Evolutionary conservation across 2,113 vertebrate species (phyloP).

Genomic region (Psettodes erumei): DNA sequence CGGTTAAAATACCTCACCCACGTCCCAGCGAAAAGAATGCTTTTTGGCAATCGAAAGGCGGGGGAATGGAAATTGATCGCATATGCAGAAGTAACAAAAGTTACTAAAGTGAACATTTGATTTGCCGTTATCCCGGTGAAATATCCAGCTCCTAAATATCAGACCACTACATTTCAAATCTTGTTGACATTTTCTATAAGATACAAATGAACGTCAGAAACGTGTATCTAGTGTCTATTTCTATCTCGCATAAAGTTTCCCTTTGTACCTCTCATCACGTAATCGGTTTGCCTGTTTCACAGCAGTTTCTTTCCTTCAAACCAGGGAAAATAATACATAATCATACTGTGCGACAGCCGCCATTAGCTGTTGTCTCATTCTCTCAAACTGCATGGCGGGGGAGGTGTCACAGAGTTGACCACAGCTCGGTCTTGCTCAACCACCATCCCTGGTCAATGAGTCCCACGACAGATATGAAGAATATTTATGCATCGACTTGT

Average conservation of each 20-base stretch:
- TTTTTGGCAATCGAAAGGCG: conserved; percentile 35
- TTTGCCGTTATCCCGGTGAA: conserved; percentile 12
- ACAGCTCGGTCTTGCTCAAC: conserved; percentile 19
- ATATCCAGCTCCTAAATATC: conserved; percentile 12
- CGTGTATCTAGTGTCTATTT: neutral
- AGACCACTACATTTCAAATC: neutral
- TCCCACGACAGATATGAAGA: conserved; percentile 61
- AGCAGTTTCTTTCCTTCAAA: neutral
- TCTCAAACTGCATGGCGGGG: neutral
- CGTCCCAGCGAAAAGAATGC: conserved; percentile 37
- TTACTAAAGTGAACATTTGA: conserved; percentile 41
- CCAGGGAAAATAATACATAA: neutral
- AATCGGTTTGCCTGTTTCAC: neutral
- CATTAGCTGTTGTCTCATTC: conserved; percentile 1
- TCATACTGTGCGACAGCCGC: neutral
- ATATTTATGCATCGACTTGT: conserved; percentile 67
- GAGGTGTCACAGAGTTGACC: conserved; percentile 23
- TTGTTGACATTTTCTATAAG: neutral
- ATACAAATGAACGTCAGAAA: neutral
- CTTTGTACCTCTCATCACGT: neutral
- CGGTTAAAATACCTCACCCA: conserved; percentile 42
- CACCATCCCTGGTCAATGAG: conserved; percentile 29
- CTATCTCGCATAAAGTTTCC: neutral
- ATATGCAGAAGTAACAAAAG: conserved; percentile 49
- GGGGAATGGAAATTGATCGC: conserved; percentile 55